Base-by-base conservation (phyloP, 2,888 invertebrate genomes). In the Tetragnatha montana region DNA sequence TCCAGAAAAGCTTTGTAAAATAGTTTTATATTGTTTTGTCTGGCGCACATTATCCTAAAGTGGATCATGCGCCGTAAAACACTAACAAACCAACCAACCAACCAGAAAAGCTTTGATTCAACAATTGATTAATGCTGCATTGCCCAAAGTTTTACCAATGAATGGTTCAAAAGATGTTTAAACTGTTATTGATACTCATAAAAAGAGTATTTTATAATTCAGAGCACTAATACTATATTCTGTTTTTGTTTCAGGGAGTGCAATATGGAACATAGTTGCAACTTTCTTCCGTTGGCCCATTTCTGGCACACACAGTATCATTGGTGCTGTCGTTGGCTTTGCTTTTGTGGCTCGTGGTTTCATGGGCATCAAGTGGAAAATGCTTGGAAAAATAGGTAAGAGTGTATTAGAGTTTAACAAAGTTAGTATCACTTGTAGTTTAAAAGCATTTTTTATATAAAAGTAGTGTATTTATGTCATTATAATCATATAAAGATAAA, bases 231-330 rank as follows among this genome's bases (percentile, higher is more conserved):
- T 35, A 10, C n/a, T 8, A 47, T 81, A 6, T 69, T 49, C 6
- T 68, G 17, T 35, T n/a, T 47, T 22, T 19, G 10, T 71, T 92
- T 47, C 91, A 92, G 97, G 98, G 79, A 97, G 98, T 92, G 98
- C 98, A 76, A 95, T 96, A 85, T 99, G 99, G 99, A 94, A 99
- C 92, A 94, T 99, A 91, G 94, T 97, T 21, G 99, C 99, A 10
- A 99, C 99, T 12, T 97, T 98, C 92, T 95, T 99, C 91, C 96
- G 98, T 93, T 95, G 99, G 93, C 99, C 99, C 8, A 98, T 99
- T 89, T 99, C 99, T n/a, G 99, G 99, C 71, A 99, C 99, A 2
- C 99, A 99, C 94, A 98, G 98, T 92, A 99, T 99, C 93, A 99
- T 99, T 78, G 99, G 99, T 49, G 98, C 99, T 74, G 98, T 99